phyloP scores from a whole-genome alignment of 1,140 invertebrate species.

The Diorhabda carinulata region DNA sequence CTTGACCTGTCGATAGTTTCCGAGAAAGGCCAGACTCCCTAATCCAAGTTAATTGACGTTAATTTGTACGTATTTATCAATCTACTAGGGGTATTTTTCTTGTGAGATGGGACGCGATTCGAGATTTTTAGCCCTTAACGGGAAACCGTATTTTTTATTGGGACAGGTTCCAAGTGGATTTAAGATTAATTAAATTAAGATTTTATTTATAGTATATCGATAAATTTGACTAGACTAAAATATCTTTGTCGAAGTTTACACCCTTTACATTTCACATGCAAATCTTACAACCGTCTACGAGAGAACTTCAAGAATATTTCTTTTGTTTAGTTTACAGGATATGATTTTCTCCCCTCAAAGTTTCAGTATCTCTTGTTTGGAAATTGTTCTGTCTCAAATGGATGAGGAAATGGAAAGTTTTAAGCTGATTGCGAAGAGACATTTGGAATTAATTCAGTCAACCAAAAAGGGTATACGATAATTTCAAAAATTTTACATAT shows the following conservation, averaged over 20 bases:
- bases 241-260: conserved; percentile 22
- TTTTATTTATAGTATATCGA: not conserved
- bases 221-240: conserved; percentile 9
- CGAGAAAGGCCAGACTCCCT: conserved; percentile 12
- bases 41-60: conserved; percentile 15
- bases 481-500: too few relatives aligned
- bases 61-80: conserved; percentile 17
- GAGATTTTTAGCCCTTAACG: not conserved
- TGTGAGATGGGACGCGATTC: not conserved
- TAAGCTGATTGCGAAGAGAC: not conserved
- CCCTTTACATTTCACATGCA: conserved; percentile 29
- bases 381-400: not conserved
- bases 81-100: conserved; percentile 14
- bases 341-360: conserved; percentile 4
- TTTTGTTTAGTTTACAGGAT: conserved; percentile 19
- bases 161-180: not conserved
- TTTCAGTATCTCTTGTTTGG: conserved; percentile 4
- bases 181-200: not conserved
- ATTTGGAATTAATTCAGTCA: not conserved
- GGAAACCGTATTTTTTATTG: conserved; percentile 5
- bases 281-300: conserved; percentile 20
- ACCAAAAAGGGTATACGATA: too few relatives aligned
- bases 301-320: conserved; percentile 24
- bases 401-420: not conserved
- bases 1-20: conserved; percentile 14